Base-by-base conservation (phyloP, 2,113 vertebrate genomes). In the Taurulus bubalis region DNA sequence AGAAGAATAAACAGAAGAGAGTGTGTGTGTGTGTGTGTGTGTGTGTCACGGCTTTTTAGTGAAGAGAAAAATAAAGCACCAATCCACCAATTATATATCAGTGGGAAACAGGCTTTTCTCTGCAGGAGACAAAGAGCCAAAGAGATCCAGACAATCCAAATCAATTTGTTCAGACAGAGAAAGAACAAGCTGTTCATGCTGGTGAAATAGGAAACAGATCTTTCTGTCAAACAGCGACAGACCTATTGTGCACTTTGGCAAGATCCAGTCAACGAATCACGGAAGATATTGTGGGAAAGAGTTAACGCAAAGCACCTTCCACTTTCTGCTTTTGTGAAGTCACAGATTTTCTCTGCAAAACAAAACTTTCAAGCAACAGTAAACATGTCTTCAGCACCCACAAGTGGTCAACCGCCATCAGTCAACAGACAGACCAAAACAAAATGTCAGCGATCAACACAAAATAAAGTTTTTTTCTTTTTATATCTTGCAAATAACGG, bases 101-200 rank as follows among this genome's bases (percentile, higher is more conserved):
- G n/a, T 67, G 55, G 62, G 71, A 83, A 75, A 83, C 24, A 71
- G 40, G 47, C 51, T 24, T 75, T 51, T 84, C 60, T 60, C 38
- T 68, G 42, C 8, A 11, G 20, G 32, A 84, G 38, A 70, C 45
- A 72, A 80, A 69, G 28, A 24, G 63, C 12, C 75, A 75, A 76
- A 70, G 55, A 77, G 85, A 66, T 72, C 59, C 47, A 68, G 53
- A 59, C 24, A 71, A 62, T 66, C 22, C 15, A 69, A 71, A 73
- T 24, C 20, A 59, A 34, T 67, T 62, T 32, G 36, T 60, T 75
- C 38, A 66, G 32, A 67, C 47, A 62, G 28, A 56, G 42, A 78
- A 65, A 66, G 4, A 8, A 32, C 26, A 42, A 30, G 53, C 42
- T 38, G 77, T 28, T 56, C 22, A 16, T 53, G 16, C 6, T n/a